Evolutionary conservation across 2,888 invertebrate genomes (phyloP), one percentile per base, ranked within the genome.

Genomic region (Cylloceria caligata): DNA sequence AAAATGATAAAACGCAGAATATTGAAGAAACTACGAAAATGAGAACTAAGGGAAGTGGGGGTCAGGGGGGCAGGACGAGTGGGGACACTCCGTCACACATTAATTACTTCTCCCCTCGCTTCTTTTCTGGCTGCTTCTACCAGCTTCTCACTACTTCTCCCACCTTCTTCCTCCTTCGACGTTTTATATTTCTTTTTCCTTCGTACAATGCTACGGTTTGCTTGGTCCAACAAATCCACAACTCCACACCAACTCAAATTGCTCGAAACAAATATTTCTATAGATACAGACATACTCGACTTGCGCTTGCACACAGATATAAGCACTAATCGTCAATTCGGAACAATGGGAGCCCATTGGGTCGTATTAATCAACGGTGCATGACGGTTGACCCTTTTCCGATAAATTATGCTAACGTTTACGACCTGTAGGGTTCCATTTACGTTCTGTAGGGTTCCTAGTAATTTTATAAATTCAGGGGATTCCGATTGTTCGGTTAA

Each of bases 101-200:
- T 91, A 91, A 91, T 91, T 91, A 90, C 91, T 90, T 91, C 89
- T 88, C 90, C 90, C 90, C 88, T 87, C 83, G 88, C 86, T 87
- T 81, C 81, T 83, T 76, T 74, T 80, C 75, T 71, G 75, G 45
- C 68, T 74, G 64, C 52, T 72, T 67, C 76, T 73, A 52, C 55
- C 19, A 57, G 68, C 57, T 57, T 73, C 45, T 42, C 45, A 47
- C 52, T 57, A 19, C 64, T 27, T 65, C 72, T 9, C 24, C 11
- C 49, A 9, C 49, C 21, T 13, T 11, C 24, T 5, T 1, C 24
- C 52, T 13, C 24, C 52, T 52, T 52, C 9, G 21, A 21, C 45
- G 42, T 19, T 16, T 57, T 36, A 16, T 57, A 27, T 57, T 34
- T 57, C 57, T 30, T 16, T 30, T 52, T 49, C 27, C 49, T 68